Conservation (phyloP, 2,888 invertebrate species). For the Autographa pulchrina region DNA sequence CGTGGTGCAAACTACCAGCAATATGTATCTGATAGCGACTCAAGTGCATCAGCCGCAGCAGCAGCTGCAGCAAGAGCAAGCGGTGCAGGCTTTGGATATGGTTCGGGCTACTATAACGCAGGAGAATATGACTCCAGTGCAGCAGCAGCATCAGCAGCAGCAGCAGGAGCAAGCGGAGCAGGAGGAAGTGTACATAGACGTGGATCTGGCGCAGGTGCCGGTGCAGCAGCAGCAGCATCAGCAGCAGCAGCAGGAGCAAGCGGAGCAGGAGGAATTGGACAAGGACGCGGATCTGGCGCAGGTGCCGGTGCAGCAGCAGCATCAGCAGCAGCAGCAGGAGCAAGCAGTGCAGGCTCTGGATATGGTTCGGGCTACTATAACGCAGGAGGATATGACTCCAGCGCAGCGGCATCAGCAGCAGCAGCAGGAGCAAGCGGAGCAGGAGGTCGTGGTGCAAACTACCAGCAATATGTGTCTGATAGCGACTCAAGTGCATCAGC, state of each 20-base stretch:
- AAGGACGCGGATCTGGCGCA: not conserved
- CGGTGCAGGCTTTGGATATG: constrained; percentile 11
- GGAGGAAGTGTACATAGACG: constrained; percentile 14
- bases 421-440: constrained; percentile 24
- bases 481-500: constrained; percentile 9
- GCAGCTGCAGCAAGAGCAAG: constrained; percentile 30
- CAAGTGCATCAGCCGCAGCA: constrained; percentile 31
- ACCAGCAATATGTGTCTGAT: not conserved
- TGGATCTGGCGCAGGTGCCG: constrained; percentile 12
- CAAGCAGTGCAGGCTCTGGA: no score
- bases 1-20: not conserved
- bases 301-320: not conserved
- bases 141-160: constrained; percentile 26
- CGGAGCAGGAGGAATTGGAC: not conserved
- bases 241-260: not conserved
- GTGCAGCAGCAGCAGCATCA: constrained; percentile 15
- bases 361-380: not conserved
- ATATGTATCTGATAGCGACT: constrained; percentile 13
- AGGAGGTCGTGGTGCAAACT: no score
- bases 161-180: constrained; percentile 22
- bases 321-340: no score
- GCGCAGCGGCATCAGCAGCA: constrained; percentile 35
- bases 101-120: no score
- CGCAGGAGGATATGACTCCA: not conserved
- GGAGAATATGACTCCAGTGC: no score